Percentiles rank a stretch among this genome's conserved stretches.
Evolutionary conservation across 2,113 vertebrate species (phyloP).

Genomic region (Crotalus horridus): DNA sequence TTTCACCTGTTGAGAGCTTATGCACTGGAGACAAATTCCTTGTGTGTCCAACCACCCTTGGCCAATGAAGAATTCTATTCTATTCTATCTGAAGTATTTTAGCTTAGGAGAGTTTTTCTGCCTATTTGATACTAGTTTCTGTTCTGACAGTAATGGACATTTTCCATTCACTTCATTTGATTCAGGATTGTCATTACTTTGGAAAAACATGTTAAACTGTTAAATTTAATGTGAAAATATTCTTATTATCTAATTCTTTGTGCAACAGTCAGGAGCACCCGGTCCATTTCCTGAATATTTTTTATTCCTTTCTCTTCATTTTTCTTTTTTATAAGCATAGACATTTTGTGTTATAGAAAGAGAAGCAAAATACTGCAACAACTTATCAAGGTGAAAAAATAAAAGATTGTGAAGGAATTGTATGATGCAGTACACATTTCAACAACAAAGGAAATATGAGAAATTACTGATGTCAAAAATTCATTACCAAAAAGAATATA

Average conservation of each 20-base stretch:
- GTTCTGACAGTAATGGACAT: neutral
- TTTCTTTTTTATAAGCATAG: neutral
- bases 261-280: neutral
- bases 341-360: neutral
- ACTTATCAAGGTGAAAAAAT: conserved; percentile 16
- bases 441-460: conserved; percentile 25
- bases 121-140: neutral
- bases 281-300: neutral
- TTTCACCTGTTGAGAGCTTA: too few species aligned
- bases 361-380: conserved; percentile 22
- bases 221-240: neutral
- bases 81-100: neutral
- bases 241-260: too few species aligned
- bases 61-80: too few species aligned
- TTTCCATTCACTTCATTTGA: neutral
- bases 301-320: neutral
- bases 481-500: conserved; percentile 19
- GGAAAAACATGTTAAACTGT: neutral
- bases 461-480: conserved; percentile 52
- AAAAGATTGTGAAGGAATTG: neutral
- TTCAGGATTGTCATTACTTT: neutral
- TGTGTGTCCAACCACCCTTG: too few species aligned
- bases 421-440: conserved; percentile 24
- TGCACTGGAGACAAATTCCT: too few species aligned
- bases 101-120: neutral